Evolutionary conservation across 2,797 vertebrate genomes (phyloP).

Genomic region (Somateria mollissima): DNA sequence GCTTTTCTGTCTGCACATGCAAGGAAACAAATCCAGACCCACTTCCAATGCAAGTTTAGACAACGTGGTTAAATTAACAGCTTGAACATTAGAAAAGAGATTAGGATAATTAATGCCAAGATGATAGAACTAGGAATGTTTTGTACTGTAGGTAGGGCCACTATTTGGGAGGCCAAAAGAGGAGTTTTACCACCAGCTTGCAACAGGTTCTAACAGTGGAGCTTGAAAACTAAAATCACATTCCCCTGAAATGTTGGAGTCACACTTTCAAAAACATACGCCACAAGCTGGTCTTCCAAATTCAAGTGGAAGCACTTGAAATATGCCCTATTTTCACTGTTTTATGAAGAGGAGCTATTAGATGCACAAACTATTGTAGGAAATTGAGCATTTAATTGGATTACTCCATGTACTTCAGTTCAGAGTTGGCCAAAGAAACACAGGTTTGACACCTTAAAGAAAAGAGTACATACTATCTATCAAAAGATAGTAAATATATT

Average conservation of each 20-base stretch:
- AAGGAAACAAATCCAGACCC: conserved; percentile 74
- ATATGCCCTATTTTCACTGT: neutral
- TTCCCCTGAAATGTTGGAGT: conserved; percentile 13
- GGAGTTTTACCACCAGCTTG: conserved; percentile 71
- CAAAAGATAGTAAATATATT: neutral
- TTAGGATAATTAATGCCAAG: conserved; percentile 81
- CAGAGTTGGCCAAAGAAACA: neutral
- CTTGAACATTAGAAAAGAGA: conserved; percentile 78
- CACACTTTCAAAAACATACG: conserved; percentile 9
- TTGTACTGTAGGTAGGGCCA: conserved; percentile 76
- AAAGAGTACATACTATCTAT: neutral
- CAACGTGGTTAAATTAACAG: conserved; percentile 77
- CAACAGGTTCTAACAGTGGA: conserved; percentile 72
- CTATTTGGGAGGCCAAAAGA: conserved; percentile 78
- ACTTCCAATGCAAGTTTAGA: conserved; percentile 79
- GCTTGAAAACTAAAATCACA: conserved; percentile 21
- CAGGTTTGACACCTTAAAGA: neutral
- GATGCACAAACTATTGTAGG: neutral
- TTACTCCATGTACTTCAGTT: neutral
- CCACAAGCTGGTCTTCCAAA: neutral
- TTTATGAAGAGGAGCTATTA: neutral
- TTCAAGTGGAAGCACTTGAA: neutral
- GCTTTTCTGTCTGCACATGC: conserved; percentile 76
- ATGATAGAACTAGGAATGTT: conserved; percentile 78
- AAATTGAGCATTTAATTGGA: neutral